Evolutionary conservation across 2,888 invertebrate genomes (phyloP), one percentile per base, ranked within the genome.

Genomic region (Caradrina kadenii): DNA sequence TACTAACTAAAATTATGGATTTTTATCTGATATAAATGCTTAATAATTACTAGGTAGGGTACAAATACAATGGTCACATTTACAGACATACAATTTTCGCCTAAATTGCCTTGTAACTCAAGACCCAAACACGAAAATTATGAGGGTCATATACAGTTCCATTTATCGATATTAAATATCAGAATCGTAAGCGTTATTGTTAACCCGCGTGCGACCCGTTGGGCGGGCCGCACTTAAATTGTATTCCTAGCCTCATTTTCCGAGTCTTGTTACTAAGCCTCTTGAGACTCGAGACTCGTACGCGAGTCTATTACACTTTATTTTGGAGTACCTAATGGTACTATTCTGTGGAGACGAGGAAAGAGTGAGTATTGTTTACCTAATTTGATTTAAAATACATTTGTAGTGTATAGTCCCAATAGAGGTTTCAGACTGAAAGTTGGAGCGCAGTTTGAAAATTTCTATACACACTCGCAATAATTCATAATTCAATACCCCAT

Each of bases 161-260:
- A 66, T 61, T 63, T 60, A 80, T 65, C 63, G 80, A 62, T 65
- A 74, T 60, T 69, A 75, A 83, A 81, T 73, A 78, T 74, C 62
- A 54, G 63, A 81, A 78, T 72, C 54, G 64, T 70, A 60, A 75
- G 69, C 63, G 67, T 80, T 78, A 78, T 80, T 83, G 78, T 75
- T 74, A 70, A 69, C 69, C 62, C 62, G 42, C 48, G 45, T 54
- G 53, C 66, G 64, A 78, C 63, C 22, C 65, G 73, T 72, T 69
- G 66, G 72, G 61, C 60, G 73, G 60, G 54, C 68, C 71, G 63
- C 65, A 84, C 81, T 84, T 83, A 78, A 81, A 80, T 67, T 78
- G 75, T 83, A 80, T 80, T 45, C 13, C 45, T 45, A 74, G 73
- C 69, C 58, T 73, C 76, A 62, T 74, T 80, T 68, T 73, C 60